Evolutionary conservation across 2,113 vertebrate species (phyloP), one percentile per base, ranked within the genome.

Genomic region (Alethe diademata): DNA sequence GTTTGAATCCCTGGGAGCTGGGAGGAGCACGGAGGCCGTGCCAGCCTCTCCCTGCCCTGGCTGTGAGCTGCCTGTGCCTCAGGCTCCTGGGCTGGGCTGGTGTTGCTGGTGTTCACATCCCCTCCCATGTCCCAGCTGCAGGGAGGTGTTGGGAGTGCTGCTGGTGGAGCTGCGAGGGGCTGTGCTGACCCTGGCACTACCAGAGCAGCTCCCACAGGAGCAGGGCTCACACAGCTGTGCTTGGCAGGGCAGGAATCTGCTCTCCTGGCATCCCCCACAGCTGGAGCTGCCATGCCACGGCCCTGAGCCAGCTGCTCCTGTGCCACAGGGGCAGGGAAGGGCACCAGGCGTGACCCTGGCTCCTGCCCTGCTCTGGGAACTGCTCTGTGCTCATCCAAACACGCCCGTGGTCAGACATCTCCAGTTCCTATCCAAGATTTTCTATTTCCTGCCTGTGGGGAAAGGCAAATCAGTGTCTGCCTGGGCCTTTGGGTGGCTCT

Each of bases 301-400:
- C 11, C 5, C 5, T 26, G 22, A 35, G 8, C 60, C 78, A 4
- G 33, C 40, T 2, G 74, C 28, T 7, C 5, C 5, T 1, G 16
- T 25, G 16, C 16, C 83, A 70, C 5, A 0, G 12, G 64, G 16
- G 5, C 26, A 17, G 64, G 3, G 36, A 47, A 9, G 66, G 10
- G 40, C 47, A 19, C 38, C 0, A 3, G 19, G 64, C 0, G 3
- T 66, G 69, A 17, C 47, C 65, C 85, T 33, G 3, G 3, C 17
- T 33, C 64, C 65, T 58, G 40, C 64, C n/a, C 1, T 3, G 64
- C 33, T 23, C 74, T 20, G 18, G 73, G 81, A 28, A 62, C 56
- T 2, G 18, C 56, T 12, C 12, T 35, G 58, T 75, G 83, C 71
- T 75, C 8, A 0, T 13, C 18, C 79, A 15, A 19, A 15, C 29